Evolutionary conservation across 2,113 vertebrate genomes (phyloP).

Genomic region (Silurus glanis): DNA sequence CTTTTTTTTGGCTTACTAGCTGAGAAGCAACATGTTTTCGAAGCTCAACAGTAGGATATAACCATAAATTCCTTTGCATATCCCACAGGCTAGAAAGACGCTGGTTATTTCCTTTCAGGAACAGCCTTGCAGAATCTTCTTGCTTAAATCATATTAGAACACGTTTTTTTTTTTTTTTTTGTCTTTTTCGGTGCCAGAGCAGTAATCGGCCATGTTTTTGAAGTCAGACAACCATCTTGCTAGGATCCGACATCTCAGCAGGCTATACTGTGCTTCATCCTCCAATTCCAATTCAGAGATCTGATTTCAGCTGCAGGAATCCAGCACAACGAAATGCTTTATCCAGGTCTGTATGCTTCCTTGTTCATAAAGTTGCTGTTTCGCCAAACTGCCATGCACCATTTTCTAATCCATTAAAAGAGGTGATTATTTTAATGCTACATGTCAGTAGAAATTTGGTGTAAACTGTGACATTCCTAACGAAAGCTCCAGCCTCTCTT

Average conservation of each 20-base stretch:
- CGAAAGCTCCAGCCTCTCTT: slow-evolving; percentile 2
- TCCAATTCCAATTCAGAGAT: slow-evolving; percentile 22
- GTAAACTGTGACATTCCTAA: not conserved
- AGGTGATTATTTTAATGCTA: not conserved
- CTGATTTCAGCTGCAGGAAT: slow-evolving; percentile 24
- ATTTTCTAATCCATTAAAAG: slow-evolving; percentile 3
- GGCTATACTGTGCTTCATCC: not conserved
- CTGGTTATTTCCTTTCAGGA: slow-evolving; percentile 28
- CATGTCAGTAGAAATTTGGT: not conserved
- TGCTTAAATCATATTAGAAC: slow-evolving; percentile 38
- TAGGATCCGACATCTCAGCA: slow-evolving; percentile 32
- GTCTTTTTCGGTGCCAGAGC: slow-evolving; percentile 24
- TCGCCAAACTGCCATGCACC: not conserved
- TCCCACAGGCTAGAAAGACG: slow-evolving; percentile 18
- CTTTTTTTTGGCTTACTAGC: not conserved
- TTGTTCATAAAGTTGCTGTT: not conserved
- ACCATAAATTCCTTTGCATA: not conserved
- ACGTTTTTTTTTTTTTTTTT: not conserved
- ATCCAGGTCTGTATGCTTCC: not conserved
- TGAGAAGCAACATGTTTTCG: not conserved
- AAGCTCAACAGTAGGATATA: slow-evolving; percentile 20
- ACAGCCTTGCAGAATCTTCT: slow-evolving; percentile 11
- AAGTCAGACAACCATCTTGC: slow-evolving; percentile 37
- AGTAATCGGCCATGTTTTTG: slow-evolving; percentile 26
- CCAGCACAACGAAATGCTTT: not conserved